Evolutionary conservation across 2,113 vertebrate genomes (phyloP).

Genomic region (Egretta garzetta): DNA sequence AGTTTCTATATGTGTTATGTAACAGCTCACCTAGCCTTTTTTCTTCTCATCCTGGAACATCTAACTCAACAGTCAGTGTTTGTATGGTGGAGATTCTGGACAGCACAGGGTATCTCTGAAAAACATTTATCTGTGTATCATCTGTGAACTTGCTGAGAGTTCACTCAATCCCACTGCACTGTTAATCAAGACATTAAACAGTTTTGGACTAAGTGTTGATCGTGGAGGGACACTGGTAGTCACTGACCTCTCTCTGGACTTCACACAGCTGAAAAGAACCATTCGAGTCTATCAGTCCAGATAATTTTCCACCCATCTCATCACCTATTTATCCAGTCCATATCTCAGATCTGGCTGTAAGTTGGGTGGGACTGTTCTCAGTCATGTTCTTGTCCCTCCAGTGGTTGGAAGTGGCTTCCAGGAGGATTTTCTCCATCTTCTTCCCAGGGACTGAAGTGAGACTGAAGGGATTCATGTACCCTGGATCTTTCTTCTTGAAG

Average conservation of each 20-base stretch:
- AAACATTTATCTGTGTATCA: not conserved
- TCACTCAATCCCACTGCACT: not conserved
- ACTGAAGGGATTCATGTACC: not conserved
- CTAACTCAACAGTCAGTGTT: not conserved
- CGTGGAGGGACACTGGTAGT: not conserved
- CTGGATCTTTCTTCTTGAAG: not conserved
- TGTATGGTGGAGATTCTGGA: not conserved
- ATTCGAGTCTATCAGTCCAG: not conserved
- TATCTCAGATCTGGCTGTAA: not conserved
- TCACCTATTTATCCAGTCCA: not conserved
- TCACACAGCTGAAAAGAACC: not conserved
- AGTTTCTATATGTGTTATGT: not conserved
- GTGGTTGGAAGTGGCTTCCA: not conserved
- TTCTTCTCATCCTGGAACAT: not conserved
- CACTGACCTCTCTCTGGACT: not conserved
- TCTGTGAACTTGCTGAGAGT: not conserved
- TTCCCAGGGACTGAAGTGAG: not conserved
- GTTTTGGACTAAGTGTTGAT: not conserved
- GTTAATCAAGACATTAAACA: not conserved
- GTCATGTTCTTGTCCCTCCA: not conserved
- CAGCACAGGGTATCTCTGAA: not conserved
- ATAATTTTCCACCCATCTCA: not conserved
- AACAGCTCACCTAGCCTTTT: not conserved
- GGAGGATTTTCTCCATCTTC: not conserved
- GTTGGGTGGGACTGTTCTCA: not conserved